Evolutionary conservation across 2,797 vertebrate species (phyloP).

Genomic region (Heliangelus exortis): DNA sequence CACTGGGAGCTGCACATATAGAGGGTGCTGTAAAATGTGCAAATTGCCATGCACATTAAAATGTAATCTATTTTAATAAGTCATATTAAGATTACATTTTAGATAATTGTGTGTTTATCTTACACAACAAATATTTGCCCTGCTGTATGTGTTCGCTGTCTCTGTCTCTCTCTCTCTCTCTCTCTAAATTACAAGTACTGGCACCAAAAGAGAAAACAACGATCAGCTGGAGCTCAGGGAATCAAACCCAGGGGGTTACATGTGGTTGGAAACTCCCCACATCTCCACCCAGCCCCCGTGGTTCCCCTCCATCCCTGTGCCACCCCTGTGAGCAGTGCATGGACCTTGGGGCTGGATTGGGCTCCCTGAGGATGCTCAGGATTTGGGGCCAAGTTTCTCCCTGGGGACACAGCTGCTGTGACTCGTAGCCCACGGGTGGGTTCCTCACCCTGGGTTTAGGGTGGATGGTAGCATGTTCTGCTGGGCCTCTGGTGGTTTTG

Average conservation of each 20-base stretch:
- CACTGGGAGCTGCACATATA: conserved; percentile 76
- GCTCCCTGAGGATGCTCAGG: accelerated
- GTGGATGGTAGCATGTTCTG: accelerated
- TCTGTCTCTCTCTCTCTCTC: conserved; percentile 29
- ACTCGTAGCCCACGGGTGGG: accelerated
- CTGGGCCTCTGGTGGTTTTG: not conserved
- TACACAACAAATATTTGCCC: conserved; percentile 76
- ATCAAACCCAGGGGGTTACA: not conserved
- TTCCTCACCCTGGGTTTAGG: accelerated
- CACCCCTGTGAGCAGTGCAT: accelerated
- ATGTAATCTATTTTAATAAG: conserved; percentile 84
- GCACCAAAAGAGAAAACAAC: conserved; percentile 14
- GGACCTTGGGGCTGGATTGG: not conserved
- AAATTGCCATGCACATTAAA: conserved; percentile 81
- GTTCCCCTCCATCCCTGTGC: accelerated
- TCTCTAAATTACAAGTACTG: conserved; percentile 44
- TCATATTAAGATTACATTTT: conserved; percentile 83
- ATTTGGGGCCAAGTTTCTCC: accelerated
- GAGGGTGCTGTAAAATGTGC: conserved; percentile 71
- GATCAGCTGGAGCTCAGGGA: not conserved
- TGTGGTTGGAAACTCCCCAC: not conserved
- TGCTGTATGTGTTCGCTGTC: conserved; percentile 27
- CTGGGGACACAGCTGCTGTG: accelerated
- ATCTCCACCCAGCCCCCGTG: accelerated
- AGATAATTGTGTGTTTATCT: conserved; percentile 81